These are phyloP conservation scores for Lymantria monacha DNA, from an alignment of 2,888 invertebrate genomes.

Conservation along the genomic window DNA sequence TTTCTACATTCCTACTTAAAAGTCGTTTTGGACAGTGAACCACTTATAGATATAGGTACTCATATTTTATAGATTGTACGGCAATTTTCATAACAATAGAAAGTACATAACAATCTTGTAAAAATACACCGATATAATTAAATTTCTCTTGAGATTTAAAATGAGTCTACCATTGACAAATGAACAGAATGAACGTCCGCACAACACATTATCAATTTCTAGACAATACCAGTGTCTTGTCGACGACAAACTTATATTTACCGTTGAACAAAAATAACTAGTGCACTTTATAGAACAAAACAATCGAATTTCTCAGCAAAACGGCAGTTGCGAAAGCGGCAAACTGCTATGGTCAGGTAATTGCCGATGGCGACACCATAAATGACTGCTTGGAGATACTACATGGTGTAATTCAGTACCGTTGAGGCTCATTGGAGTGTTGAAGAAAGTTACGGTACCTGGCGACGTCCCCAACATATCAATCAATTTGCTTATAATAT, in stretches of 20 bases:
- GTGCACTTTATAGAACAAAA: constrained; percentile 22
- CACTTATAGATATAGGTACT: no score
- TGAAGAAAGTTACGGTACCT: constrained; percentile 74
- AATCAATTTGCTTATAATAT: constrained; percentile 76
- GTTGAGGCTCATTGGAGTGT: constrained; percentile 74
- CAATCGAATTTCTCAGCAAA: constrained; percentile 26
- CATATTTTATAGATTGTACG: no score
- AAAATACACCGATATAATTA: constrained; percentile 39
- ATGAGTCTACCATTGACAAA: constrained; percentile 39
- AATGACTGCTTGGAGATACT: constrained; percentile 69
- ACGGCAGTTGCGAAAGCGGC: constrained; percentile 34
- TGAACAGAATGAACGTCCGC: constrained; percentile 47
- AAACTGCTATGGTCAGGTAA: constrained; percentile 46
- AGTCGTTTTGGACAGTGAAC: no score
- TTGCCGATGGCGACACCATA: constrained; percentile 71
- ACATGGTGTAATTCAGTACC: constrained; percentile 76
- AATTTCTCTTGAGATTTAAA: constrained; percentile 58
- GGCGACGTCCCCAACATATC: constrained; percentile 73
- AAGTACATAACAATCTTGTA: constrained; percentile 17
- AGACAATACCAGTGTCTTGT: constrained; percentile 50
- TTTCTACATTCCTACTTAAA: no score
- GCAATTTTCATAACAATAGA: constrained; percentile 1
- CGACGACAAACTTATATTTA: constrained; percentile 32
- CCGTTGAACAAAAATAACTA: constrained; percentile 15
- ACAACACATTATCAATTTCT: constrained; percentile 63